Conservation (phyloP, 2,888 invertebrate species). For the Leucophora obtusa region DNA sequence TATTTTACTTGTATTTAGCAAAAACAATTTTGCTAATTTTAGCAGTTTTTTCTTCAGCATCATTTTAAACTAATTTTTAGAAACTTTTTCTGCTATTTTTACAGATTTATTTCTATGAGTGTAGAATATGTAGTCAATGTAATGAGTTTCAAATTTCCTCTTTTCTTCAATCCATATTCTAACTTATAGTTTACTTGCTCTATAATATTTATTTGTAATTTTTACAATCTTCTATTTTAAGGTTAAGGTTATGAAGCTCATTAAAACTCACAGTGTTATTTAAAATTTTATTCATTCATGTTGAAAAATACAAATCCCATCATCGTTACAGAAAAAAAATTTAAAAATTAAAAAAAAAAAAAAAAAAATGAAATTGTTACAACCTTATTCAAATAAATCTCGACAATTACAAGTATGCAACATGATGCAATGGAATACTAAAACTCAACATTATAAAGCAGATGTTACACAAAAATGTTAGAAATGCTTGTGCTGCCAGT, state of each 20-base stretch:
- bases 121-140: too few species aligned
- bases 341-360: too few species aligned
- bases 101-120: too few species aligned
- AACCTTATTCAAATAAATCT: conserved; percentile 36
- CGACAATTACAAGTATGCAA: conserved; percentile 45
- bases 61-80: too few species aligned
- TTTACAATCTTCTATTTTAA: conserved; percentile 27
- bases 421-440: conserved; percentile 19
- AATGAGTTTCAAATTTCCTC: too few species aligned
- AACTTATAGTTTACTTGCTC: background rate
- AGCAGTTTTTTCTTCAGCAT: too few species aligned
- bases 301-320: conserved; percentile 26
- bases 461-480: conserved; percentile 29
- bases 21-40: too few species aligned
- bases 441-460: conserved; percentile 35
- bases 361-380: background rate
- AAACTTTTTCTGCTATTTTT: too few species aligned
- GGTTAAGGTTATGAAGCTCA: conserved; percentile 61
- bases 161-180: background rate
- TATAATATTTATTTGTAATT: background rate
- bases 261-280: conserved; percentile 34
- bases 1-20: too few species aligned
- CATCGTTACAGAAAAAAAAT: conserved; percentile 12
- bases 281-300: conserved; percentile 8
- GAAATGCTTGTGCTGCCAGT: background rate